These are phyloP conservation scores for Datnioides undecimradiatus DNA, from an alignment of 2,113 vertebrate genomes.

Conservation along the genomic window DNA sequence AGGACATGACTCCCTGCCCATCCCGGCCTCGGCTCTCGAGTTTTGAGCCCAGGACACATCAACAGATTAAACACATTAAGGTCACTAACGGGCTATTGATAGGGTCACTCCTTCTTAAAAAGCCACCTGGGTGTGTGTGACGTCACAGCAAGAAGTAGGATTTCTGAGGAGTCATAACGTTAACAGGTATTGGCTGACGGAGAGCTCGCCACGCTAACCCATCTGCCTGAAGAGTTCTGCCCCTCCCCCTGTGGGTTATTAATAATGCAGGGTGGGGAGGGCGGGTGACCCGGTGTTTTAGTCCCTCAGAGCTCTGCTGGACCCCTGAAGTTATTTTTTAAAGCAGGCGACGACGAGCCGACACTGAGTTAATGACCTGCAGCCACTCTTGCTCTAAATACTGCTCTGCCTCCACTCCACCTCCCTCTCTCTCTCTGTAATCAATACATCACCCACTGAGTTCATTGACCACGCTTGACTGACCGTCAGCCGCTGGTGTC, in stretches of 20 bases:
- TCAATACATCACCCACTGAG: neutral
- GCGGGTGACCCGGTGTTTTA: slow-evolving; percentile 13
- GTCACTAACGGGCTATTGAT: too few relatives aligned
- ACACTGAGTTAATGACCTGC: slow-evolving; percentile 57
- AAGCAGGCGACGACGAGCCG: slow-evolving; percentile 12
- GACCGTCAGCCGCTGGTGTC: neutral
- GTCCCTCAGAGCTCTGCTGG: slow-evolving; percentile 61
- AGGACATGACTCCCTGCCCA: slow-evolving; percentile 67
- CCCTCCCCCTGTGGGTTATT: slow-evolving; percentile 44
- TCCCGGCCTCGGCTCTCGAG: slow-evolving; percentile 41
- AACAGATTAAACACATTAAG: too few relatives aligned
- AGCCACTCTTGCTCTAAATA: neutral
- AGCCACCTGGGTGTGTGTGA: too few relatives aligned
- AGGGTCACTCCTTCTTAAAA: too few relatives aligned
- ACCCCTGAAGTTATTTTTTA: slow-evolving; percentile 51
- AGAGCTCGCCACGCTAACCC: neutral
- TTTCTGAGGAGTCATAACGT: neutral
- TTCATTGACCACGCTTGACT: neutral
- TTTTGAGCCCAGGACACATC: slow-evolving; percentile 23
- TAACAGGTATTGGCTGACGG: neutral
- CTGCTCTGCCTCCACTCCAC: neutral
- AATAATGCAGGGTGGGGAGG: neutral
- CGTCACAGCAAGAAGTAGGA: neutral
- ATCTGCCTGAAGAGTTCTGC: neutral
- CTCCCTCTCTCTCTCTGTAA: neutral